Evolutionary conservation across 2,888 invertebrate species (phyloP).

Genomic region (Chymomyza procnemis): DNA sequence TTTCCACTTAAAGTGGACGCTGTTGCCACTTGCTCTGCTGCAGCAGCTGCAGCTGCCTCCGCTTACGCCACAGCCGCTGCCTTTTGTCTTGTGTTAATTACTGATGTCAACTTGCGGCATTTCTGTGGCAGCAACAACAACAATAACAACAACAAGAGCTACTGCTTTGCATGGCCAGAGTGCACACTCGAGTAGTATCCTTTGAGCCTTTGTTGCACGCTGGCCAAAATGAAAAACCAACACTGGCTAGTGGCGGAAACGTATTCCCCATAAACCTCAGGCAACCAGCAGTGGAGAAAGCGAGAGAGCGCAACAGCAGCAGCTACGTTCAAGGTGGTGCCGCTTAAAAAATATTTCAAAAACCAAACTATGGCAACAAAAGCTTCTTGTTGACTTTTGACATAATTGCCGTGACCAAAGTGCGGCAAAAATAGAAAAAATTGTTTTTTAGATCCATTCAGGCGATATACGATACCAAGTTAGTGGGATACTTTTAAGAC

Average conservation of each 20-base stretch:
- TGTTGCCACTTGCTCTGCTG: background rate
- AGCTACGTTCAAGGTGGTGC: background rate
- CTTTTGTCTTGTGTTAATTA: slow-evolving; percentile 73
- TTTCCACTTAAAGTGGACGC: slow-evolving; percentile 37
- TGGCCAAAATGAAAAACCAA: slow-evolving; percentile 68
- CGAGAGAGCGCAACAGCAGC: background rate
- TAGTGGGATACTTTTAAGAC: too few relatives aligned
- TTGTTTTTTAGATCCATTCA: too few relatives aligned
- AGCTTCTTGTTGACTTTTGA: slow-evolving; percentile 70
- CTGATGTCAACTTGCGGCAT: slow-evolving; percentile 60
- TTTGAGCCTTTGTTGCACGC: background rate
- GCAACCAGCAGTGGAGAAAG: too few relatives aligned
- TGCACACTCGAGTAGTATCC: slow-evolving; percentile 10
- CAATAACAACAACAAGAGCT: slow-evolving; percentile 50
- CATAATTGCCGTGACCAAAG: slow-evolving; percentile 72
- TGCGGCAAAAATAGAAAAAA: slow-evolving; percentile 26
- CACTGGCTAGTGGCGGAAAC: slow-evolving; percentile 57
- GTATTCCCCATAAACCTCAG: background rate
- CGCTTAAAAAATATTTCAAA: background rate
- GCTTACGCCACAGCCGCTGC: slow-evolving; percentile 21
- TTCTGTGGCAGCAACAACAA: slow-evolving; percentile 26
- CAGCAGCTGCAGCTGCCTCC: slow-evolving; percentile 19
- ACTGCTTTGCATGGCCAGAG: slow-evolving; percentile 52
- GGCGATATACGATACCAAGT: too few relatives aligned
- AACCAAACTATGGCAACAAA: slow-evolving; percentile 54